A percentile compares a stretch with the other conserved stretches of the same genome.
Evolutionary conservation across 2,797 vertebrate species (phyloP).

Genomic region (Ciconia nigra): DNA sequence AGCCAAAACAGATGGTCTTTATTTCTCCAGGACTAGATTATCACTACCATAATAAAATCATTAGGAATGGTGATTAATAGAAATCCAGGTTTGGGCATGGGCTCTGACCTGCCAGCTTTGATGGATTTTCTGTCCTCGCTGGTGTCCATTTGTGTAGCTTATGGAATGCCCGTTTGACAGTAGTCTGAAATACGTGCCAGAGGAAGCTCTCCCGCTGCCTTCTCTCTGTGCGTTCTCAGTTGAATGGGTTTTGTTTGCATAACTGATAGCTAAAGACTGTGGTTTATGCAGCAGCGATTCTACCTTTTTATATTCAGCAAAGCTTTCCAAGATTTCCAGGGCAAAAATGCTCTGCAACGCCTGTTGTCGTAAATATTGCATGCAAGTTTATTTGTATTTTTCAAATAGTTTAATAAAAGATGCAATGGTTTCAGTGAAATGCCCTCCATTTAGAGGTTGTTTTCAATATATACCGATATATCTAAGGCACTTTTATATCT

Average conservation of each 20-base stretch:
- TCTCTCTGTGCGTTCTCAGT: not conserved
- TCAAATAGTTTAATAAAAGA: not conserved
- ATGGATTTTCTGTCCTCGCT: not conserved
- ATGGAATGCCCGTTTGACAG: not conserved
- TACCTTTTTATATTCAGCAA: not conserved
- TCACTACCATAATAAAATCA: not conserved
- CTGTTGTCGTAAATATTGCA: not conserved
- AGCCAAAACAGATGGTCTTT: constrained; percentile 16
- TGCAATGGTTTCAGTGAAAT: not conserved
- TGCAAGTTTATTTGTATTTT: not conserved
- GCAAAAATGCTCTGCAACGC: not conserved
- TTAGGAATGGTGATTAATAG: not conserved
- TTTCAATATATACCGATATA: not conserved
- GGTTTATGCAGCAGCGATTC: not conserved
- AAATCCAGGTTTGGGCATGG: not conserved
- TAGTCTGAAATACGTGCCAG: not conserved
- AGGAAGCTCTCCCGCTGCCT: not conserved
- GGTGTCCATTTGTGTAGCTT: not conserved
- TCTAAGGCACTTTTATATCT: not conserved
- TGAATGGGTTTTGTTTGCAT: not conserved
- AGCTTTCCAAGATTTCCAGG: not conserved
- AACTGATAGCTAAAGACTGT: not conserved
- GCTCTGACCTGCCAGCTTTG: not conserved
- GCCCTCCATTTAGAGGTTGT: not conserved
- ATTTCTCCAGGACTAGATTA: constrained; percentile 14